These are phyloP conservation scores for Thaumatotibia leucotreta DNA, from an alignment of 1,140 invertebrate genomes.

Conservation along the genomic window DNA sequence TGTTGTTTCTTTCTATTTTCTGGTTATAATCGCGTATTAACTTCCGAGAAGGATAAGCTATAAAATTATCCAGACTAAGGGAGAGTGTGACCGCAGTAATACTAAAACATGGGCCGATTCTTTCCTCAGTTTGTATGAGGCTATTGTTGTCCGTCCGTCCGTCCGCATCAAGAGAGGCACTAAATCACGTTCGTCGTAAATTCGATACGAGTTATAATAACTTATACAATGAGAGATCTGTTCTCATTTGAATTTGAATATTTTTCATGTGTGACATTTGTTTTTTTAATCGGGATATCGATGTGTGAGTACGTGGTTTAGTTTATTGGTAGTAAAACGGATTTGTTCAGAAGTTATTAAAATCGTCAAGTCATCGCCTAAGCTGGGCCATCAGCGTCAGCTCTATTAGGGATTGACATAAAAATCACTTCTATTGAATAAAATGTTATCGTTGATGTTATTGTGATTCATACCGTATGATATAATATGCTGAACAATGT, in stretches of 20 bases:
- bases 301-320: background rate
- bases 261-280: slow-evolving; percentile 40
- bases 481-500: background rate
- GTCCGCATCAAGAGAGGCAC: slow-evolving; percentile 65
- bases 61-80: slow-evolving; percentile 48
- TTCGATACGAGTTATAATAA: slow-evolving; percentile 52
- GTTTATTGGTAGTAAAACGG: background rate
- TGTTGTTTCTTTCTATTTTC: background rate
- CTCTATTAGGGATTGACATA: background rate
- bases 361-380: background rate
- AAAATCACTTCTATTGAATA: background rate
- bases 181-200: slow-evolving; percentile 75
- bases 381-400: background rate
- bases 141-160: slow-evolving; percentile 67
- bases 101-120: slow-evolving; percentile 54
- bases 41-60: slow-evolving; percentile 47
- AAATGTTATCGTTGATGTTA: no score
- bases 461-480: background rate
- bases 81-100: slow-evolving; percentile 64
- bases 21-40: slow-evolving; percentile 27
- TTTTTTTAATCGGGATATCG: slow-evolving; percentile 23
- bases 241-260: slow-evolving; percentile 61
- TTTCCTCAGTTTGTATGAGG: slow-evolving; percentile 50
- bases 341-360: background rate
- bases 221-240: slow-evolving; percentile 65